A percentile compares a stretch with the other conserved stretches of the same genome.
These are phyloP conservation scores for Bovichtus diacanthus DNA, from an alignment of 2,797 vertebrate species.

Conservation along the genomic window DNA sequence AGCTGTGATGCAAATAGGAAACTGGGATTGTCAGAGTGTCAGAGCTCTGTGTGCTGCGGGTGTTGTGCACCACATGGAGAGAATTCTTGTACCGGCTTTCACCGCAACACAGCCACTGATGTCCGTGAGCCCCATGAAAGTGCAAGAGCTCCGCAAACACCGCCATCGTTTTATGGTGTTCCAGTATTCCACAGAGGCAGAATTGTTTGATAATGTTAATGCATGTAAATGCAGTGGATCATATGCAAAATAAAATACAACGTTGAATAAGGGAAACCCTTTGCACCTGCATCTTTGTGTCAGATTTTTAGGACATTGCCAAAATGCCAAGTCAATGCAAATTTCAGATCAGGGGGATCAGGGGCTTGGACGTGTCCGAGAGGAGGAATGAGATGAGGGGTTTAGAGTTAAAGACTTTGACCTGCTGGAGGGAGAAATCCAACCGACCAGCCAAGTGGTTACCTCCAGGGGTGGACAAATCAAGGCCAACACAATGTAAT, in stretches of 20 bases:
- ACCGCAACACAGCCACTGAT: conserved; percentile 64
- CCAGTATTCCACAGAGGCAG: background rate
- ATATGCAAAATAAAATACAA: background rate
- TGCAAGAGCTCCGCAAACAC: conserved; percentile 49
- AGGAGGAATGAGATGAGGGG: conserved; percentile 23
- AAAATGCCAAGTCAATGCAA: conserved; percentile 64
- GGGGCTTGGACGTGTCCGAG: conserved; percentile 40
- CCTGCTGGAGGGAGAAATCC: conserved; percentile 39
- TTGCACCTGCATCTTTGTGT: conserved; percentile 49
- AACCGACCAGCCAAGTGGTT: conserved; percentile 44
- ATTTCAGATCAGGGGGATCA: conserved; percentile 53
- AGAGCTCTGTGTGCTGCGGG: conserved; percentile 50
- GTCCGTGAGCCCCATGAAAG: conserved; percentile 57
- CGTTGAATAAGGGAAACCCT: background rate
- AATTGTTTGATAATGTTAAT: conserved; percentile 19
- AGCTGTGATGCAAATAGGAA: conserved; percentile 55
- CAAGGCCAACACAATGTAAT: background rate
- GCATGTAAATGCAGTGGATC: conserved; percentile 13
- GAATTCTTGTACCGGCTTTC: conserved; percentile 69
- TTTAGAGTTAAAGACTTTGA: conserved; percentile 36
- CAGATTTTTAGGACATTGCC: conserved; percentile 45
- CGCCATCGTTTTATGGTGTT: conserved; percentile 4
- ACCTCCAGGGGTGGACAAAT: background rate
- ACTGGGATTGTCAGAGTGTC: conserved; percentile 48
- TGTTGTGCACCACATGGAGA: conserved; percentile 71